Percentiles rank a stretch among this genome's conserved stretches.
These are phyloP conservation scores for Rhamnusium bicolor DNA, from an alignment of 2,888 invertebrate genomes.

Conservation along the genomic window DNA sequence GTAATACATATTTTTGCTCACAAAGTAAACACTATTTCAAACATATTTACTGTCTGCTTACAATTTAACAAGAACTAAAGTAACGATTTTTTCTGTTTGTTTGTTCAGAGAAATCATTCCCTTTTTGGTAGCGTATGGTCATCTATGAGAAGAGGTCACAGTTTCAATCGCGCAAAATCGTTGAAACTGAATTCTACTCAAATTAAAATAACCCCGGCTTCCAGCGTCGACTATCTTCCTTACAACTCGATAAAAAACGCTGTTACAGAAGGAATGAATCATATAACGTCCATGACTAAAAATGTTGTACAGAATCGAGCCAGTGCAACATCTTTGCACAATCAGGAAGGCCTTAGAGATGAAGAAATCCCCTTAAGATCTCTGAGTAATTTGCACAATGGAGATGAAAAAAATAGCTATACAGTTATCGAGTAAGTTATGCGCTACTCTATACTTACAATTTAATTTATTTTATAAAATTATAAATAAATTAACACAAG, in stretches of 20 bases:
- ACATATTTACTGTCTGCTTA: too few relatives aligned
- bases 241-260: constrained; percentile 75
- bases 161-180: constrained; percentile 75
- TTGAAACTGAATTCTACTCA: constrained; percentile 75
- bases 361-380: constrained; percentile 87
- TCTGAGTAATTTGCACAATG: constrained; percentile 77
- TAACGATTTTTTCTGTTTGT: constrained; percentile 18
- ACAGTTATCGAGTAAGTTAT: constrained; percentile 82
- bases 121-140: constrained; percentile 97
- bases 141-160: constrained; percentile 86
- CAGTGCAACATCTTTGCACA: constrained; percentile 65
- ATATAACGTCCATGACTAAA: constrained; percentile 73
- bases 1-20: too few relatives aligned
- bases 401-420: constrained; percentile 79
- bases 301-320: constrained; percentile 68
- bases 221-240: constrained; percentile 74
- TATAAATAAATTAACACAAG: neutral
- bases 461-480: neutral
- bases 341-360: constrained; percentile 69
- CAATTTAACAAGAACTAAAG: too few relatives aligned
- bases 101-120: constrained; percentile 92
- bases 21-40: too few relatives aligned
- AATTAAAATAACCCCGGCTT: constrained; percentile 71
- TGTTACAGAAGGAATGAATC: constrained; percentile 74
- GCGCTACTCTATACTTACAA: too few relatives aligned